Evolutionary conservation across 2,888 invertebrate genomes (phyloP), one percentile per base, ranked within the genome.

Genomic region (Scaptomyza parva): DNA sequence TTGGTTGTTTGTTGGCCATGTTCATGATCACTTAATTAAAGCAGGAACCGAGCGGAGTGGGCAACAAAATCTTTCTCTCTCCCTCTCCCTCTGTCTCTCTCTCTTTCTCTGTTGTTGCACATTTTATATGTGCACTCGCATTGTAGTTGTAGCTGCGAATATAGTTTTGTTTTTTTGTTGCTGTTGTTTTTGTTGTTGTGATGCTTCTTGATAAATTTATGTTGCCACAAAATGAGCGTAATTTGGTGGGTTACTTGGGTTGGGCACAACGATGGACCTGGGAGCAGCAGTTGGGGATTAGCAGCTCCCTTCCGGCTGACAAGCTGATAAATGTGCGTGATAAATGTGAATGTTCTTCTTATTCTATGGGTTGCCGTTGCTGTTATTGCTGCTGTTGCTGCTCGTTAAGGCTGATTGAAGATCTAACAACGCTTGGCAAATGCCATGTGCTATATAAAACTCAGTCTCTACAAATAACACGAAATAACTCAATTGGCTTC

Each of bases 21-120:
- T 67, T 67, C 84, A 81, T 85, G 84, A 85, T 86, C 85, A 84
- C 85, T 85, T 85, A 85, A 85, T 85, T 86, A 85, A 85, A 84
- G 66, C 71, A 70, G 72, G 62, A 60, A 58, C 30, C 35, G 3
- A 17, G 69, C 48, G 28, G 18, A 40, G 53, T 18, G 53, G 14
- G 30, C 62, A 43, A 24, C 52, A 48, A 41, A 47, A 39, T 61
- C 37, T 17, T 68, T 68, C n/a, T n/a, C n/a, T n/a, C n/a, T n/a
- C n/a, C n/a, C n/a, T n/a, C n/a, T n/a, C n/a, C n/a, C 55, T 55
- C 47, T 51, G 55, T 54, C 53, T 66, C 37, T 68, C 39, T 51
- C 48, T 63, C 33, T 62, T 30, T 50, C 33, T 18, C 53, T 50
- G 40, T 4, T 44, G 43, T 30, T 18, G 28, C n/a, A 47, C 35